Conservation (phyloP, 1,140 invertebrate species). For the Drosophila pachea region DNA sequence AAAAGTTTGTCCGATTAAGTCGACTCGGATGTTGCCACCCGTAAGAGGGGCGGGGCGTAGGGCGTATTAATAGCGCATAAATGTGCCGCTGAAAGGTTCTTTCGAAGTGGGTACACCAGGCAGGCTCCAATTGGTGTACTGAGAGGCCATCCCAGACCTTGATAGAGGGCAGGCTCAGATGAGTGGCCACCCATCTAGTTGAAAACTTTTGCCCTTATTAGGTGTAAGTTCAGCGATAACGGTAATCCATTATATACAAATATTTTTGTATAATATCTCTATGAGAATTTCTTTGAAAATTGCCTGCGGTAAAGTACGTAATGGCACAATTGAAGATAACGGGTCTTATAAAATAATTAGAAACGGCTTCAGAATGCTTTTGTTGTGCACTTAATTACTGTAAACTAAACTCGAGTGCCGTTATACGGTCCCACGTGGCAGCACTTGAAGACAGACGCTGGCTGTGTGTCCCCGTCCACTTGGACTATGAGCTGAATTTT, state of each 20-base stretch:
- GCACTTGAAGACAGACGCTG: slow-evolving; percentile 4
- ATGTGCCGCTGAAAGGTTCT: neutral
- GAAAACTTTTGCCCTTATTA: too few species aligned
- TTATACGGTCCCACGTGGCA: slow-evolving; percentile 3
- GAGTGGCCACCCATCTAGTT: too few species aligned
- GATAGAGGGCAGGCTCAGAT: too few species aligned
- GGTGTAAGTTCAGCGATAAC: too few species aligned
- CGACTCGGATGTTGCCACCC: neutral
- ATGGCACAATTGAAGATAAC: slow-evolving; percentile 33
- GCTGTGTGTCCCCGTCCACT: slow-evolving; percentile 46
- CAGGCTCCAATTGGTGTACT: too few species aligned
- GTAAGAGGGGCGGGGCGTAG: neutral
- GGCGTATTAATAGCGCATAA: slow-evolving; percentile 4
- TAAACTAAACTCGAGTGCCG: slow-evolving; percentile 54
- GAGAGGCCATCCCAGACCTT: too few species aligned
- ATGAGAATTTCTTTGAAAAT: slow-evolving; percentile 2
- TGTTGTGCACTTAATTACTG: slow-evolving; percentile 62
- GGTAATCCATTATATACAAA: slow-evolving; percentile 5
- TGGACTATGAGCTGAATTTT: slow-evolving; percentile 30
- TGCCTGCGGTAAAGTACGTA: slow-evolving; percentile 15
- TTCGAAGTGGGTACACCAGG: slow-evolving; percentile 1
- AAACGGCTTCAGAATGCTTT: slow-evolving; percentile 27
- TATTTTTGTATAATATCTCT: slow-evolving; percentile 7
- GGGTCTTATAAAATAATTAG: slow-evolving; percentile 31
- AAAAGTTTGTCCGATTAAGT: slow-evolving; percentile 11